Evolutionary conservation across 2,113 vertebrate genomes (phyloP).

Genomic region (Cryptotis parvus): DNA sequence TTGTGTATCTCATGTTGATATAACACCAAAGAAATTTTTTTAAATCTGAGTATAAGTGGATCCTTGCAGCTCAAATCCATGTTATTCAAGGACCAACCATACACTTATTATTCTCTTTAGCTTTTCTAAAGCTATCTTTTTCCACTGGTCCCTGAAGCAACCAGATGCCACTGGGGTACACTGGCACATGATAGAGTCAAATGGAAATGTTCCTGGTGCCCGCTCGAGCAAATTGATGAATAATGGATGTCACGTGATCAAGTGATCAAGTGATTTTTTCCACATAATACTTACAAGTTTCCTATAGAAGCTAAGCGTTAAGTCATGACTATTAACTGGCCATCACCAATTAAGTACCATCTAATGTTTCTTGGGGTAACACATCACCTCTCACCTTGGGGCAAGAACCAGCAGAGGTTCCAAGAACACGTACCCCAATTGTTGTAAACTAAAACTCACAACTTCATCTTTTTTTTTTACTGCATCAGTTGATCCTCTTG

Average conservation of each 20-base stretch:
- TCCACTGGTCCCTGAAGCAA: too few relatives aligned
- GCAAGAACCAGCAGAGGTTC: background rate
- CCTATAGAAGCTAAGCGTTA: constrained; percentile 32
- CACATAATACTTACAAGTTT: too few relatives aligned
- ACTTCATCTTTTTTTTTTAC: background rate
- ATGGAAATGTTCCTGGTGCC: too few relatives aligned
- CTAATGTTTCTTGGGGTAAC: background rate
- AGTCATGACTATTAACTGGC: constrained; percentile 21
- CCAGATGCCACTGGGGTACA: too few relatives aligned
- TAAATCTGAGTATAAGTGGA: background rate
- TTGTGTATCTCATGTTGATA: too few relatives aligned
- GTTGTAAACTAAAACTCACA: background rate
- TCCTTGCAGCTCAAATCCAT: background rate
- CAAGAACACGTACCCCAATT: background rate
- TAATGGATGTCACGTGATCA: too few relatives aligned
- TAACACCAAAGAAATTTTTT: too few relatives aligned
- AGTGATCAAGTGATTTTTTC: too few relatives aligned
- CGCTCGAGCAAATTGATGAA: too few relatives aligned
- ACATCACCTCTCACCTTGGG: background rate
- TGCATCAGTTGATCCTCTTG: too few relatives aligned
- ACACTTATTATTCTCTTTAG: background rate
- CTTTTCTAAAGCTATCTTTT: background rate
- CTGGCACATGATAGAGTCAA: too few relatives aligned
- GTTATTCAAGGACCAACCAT: background rate
- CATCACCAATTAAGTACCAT: background rate